phyloP scores from a whole-genome alignment of 1,140 invertebrate genomes.

The Drosophila sproati region DNA sequence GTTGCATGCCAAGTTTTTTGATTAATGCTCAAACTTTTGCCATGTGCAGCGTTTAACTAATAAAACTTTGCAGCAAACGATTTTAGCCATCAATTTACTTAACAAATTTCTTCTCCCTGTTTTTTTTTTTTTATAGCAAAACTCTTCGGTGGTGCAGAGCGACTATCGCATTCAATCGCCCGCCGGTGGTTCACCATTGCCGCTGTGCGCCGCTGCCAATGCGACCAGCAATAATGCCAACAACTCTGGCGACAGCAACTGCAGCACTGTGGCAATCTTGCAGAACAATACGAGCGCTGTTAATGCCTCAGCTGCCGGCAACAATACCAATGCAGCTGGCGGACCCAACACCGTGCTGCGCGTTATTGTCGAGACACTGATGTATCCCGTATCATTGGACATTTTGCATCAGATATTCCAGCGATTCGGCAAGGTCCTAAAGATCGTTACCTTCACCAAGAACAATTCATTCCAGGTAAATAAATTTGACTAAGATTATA shows the following conservation, averaged over 20 bases:
- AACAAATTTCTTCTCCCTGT: conserved; percentile 23
- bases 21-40: conserved; percentile 71
- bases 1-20: conserved; percentile 48
- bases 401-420: conserved; percentile 99
- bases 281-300: conserved; percentile 84
- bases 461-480: conserved; percentile 96
- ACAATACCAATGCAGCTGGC: conserved; percentile 89
- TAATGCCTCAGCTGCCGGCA: conserved; percentile 57
- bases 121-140: conserved; percentile 85
- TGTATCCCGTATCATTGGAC: conserved; percentile 99
- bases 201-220: conserved; percentile 70
- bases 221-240: conserved; percentile 68
- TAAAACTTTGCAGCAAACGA: conserved; percentile 58
- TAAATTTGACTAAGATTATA: no score
- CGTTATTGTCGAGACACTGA: conserved; percentile 98
- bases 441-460: conserved; percentile 99
- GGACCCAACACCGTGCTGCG: conserved; percentile 98
- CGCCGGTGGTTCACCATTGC: conserved; percentile 81
- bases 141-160: conserved; percentile 84
- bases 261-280: conserved; percentile 68
- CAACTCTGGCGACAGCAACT: conserved; percentile 68
- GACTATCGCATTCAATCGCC: conserved; percentile 84
- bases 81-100: conserved; percentile 54
- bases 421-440: conserved; percentile 98
- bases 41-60: conserved; percentile 58